These are phyloP conservation scores for Cochlearius cochlearius DNA, from an alignment of 2,113 vertebrate species.

Conservation along the genomic window DNA sequence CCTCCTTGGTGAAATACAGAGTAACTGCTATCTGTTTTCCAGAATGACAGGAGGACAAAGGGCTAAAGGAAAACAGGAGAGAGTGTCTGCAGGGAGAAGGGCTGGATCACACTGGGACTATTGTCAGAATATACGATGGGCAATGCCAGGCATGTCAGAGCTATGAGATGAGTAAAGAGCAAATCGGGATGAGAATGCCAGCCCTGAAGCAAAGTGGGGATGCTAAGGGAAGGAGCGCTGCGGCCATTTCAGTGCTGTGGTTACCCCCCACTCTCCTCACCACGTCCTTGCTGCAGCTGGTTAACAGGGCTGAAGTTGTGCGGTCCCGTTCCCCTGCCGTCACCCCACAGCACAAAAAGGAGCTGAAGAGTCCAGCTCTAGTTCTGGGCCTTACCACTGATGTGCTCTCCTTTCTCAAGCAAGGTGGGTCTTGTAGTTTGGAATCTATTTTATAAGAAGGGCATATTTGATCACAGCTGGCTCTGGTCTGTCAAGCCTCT, in stretches of 20 bases:
- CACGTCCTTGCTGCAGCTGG: accelerated
- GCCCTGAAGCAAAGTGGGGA: neutral
- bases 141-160: neutral
- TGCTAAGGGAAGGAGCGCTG: neutral
- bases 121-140: accelerated
- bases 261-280: neutral
- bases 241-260: neutral
- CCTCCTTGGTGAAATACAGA: neutral
- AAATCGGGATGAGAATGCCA: neutral
- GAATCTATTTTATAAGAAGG: neutral
- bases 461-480: neutral
- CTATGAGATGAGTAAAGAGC: neutral
- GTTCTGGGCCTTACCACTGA: neutral
- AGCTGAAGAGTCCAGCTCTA: neutral
- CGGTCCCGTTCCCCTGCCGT: too few relatives aligned
- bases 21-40: neutral
- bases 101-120: neutral
- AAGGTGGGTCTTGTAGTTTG: accelerated
- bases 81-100: neutral
- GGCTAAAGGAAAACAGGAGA: neutral
- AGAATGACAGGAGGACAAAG: neutral
- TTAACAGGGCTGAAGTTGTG: neutral
- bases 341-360: neutral
- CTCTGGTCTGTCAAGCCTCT: neutral
- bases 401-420: accelerated